A percentile compares a stretch with the other conserved stretches of the same genome.
Evolutionary conservation across 30 jellyfish, hydroid and myxozoan genomes (phyloP).

Genomic region (Rhopilema esculentum): DNA sequence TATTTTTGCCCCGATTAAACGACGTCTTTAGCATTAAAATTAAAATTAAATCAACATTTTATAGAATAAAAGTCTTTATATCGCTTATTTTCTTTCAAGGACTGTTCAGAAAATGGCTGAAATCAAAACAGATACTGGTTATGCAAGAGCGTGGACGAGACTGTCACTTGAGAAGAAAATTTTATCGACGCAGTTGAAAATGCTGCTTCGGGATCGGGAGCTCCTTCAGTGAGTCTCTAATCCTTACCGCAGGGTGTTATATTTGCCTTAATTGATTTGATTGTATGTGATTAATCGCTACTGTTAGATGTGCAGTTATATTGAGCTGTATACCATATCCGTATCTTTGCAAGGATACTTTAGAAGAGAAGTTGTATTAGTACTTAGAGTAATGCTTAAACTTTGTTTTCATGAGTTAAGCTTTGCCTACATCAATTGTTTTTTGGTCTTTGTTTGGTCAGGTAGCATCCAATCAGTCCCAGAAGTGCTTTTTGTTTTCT

Average conservation of each 20-base stretch:
- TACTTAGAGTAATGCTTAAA: too few species aligned
- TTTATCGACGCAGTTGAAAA: constrained; percentile 76
- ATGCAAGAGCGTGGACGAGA: constrained; percentile 99
- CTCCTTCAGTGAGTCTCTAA: constrained; percentile 68
- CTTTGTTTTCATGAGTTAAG: too few species aligned
- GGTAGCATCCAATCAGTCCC: too few species aligned
- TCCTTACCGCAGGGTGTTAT: not conserved
- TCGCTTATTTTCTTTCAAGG: constrained; percentile 33
- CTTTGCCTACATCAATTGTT: too few species aligned
- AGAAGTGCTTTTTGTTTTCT: not conserved
- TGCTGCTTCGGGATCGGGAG: constrained; percentile 79
- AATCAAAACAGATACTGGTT: constrained; percentile 96
- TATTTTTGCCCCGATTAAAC: not conserved
- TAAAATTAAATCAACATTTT: too few species aligned
- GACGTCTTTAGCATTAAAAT: constrained; percentile 1
- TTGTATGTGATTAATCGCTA: too few species aligned
- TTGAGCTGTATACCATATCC: too few species aligned
- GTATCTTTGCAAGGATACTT: too few species aligned
- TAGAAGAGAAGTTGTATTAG: too few species aligned
- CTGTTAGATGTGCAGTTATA: too few species aligned
- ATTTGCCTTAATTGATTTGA: not conserved
- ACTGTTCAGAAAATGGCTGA: constrained; percentile 90
- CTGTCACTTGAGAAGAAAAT: constrained; percentile 87
- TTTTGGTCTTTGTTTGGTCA: too few species aligned
- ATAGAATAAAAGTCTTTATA: too few species aligned